phyloP scores from a whole-genome alignment of 2,113 vertebrate genomes.

The Chaetorhynchus papuensis region DNA sequence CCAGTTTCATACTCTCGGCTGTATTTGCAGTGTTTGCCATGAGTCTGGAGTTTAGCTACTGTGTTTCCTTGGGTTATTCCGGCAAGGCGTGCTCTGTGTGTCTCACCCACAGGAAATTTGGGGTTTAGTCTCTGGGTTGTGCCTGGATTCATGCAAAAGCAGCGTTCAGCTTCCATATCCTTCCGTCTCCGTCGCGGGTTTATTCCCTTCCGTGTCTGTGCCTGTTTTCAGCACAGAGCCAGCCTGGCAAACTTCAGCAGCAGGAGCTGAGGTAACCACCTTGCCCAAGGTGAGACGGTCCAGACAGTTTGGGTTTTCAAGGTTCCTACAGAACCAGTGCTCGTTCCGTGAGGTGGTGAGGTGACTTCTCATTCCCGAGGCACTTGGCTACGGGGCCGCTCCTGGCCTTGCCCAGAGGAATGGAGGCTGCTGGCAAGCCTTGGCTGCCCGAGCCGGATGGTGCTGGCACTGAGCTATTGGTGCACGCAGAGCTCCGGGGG shows the following conservation, averaged over 20 bases:
- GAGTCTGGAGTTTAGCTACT: background rate
- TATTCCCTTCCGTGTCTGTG: background rate
- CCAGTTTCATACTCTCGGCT: background rate
- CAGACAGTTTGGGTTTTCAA: background rate
- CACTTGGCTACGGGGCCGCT: background rate
- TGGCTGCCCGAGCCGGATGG: background rate
- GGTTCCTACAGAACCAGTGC: conserved; percentile 6
- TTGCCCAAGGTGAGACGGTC: conserved; percentile 65
- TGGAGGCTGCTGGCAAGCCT: background rate
- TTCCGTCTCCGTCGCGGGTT: background rate
- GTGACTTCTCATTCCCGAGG: background rate
- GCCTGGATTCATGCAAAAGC: background rate
- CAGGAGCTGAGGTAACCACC: conserved; percentile 54
- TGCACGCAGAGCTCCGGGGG: background rate
- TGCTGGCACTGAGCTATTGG: background rate
- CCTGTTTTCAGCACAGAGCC: conserved; percentile 15
- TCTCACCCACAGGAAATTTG: background rate
- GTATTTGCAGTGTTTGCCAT: background rate
- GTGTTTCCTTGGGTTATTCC: background rate
- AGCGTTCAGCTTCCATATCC: background rate
- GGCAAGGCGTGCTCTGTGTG: background rate
- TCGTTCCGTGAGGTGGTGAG: background rate
- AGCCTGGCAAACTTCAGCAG: conserved; percentile 62
- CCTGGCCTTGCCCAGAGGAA: background rate
- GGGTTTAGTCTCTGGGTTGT: background rate